Percentiles rank a stretch among this genome's conserved stretches.
Conservation (phyloP, 2,113 vertebrate species). For the Oncorhynchus nerka region DNA sequence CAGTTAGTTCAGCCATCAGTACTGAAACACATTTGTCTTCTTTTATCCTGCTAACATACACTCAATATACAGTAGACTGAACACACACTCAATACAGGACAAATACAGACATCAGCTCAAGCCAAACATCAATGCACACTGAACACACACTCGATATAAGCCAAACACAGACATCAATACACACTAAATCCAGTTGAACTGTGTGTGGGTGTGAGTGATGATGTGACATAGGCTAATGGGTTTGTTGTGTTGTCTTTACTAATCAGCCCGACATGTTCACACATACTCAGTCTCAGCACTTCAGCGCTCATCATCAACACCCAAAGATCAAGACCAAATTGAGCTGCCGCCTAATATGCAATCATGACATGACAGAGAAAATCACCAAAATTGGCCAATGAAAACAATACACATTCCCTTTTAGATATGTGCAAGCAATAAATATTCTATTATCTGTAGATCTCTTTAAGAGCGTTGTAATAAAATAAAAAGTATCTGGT, state of each 20-base stretch:
- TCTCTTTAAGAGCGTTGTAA: neutral
- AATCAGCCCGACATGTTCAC: conserved; percentile 34
- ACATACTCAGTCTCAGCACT: conserved; percentile 39
- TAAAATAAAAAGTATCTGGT: neutral
- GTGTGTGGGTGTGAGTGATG: neutral
- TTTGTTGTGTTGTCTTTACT: conserved; percentile 42
- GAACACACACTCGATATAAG: conserved; percentile 34
- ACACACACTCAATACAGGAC: neutral
- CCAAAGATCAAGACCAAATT: conserved; percentile 46
- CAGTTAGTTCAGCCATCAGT: no score
- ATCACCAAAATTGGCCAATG: conserved; percentile 28
- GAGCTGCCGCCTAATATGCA: conserved; percentile 41
- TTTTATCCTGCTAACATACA: conserved; percentile 7
- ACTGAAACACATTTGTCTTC: no score
- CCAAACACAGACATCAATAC: conserved; percentile 37
- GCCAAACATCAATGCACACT: neutral
- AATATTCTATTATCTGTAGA: neutral
- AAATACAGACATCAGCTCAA: neutral
- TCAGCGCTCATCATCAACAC: conserved; percentile 57
- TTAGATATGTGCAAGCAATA: neutral
- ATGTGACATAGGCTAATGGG: conserved; percentile 11
- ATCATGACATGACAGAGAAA: conserved; percentile 47
- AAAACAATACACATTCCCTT: neutral
- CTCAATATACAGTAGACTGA: conserved; percentile 30
- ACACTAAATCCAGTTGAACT: conserved; percentile 20